Evolutionary conservation across 2,113 vertebrate genomes (phyloP).

Genomic region (Amphiprion percula): DNA sequence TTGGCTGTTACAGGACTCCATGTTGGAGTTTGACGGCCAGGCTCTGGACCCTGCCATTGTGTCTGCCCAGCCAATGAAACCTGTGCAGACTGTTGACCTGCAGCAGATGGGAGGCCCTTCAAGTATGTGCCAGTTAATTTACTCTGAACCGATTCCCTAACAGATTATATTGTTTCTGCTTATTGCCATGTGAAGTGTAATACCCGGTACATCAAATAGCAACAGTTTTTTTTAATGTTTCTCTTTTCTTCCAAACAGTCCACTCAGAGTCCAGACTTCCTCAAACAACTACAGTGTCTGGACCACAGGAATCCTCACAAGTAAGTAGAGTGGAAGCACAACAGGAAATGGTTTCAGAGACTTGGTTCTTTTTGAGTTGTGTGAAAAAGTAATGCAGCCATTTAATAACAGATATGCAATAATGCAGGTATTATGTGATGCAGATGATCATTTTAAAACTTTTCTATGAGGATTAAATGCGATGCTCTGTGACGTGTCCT

Average conservation of each 20-base stretch:
- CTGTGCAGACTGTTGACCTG: conserved; percentile 90
- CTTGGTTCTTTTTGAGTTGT: neutral
- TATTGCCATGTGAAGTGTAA: neutral
- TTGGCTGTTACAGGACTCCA: conserved; percentile 88
- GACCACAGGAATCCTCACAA: conserved; percentile 92
- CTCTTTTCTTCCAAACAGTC: conserved; percentile 74
- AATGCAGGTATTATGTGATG: neutral
- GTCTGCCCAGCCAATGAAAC: conserved; percentile 98
- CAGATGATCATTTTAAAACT: neutral
- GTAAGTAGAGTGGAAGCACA: conserved; percentile 79
- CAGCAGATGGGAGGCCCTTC: conserved; percentile 92
- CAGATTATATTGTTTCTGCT: neutral
- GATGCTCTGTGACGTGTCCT: conserved; percentile 3
- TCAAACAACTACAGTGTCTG: conserved; percentile 88
- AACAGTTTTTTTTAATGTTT: neutral
- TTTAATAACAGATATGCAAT: neutral
- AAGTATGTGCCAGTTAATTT: conserved; percentile 81
- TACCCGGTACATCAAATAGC: neutral
- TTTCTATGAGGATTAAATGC: neutral
- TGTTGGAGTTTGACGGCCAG: conserved; percentile 98
- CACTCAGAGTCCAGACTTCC: conserved; percentile 92
- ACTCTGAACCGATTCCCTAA: neutral
- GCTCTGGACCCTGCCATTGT: conserved; percentile 97
- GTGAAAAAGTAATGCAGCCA: neutral
- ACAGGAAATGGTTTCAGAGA: neutral